Evolutionary conservation across 2,797 vertebrate species (phyloP), one percentile per base, ranked within the genome.

Genomic region (Acanthurus lineatus): DNA sequence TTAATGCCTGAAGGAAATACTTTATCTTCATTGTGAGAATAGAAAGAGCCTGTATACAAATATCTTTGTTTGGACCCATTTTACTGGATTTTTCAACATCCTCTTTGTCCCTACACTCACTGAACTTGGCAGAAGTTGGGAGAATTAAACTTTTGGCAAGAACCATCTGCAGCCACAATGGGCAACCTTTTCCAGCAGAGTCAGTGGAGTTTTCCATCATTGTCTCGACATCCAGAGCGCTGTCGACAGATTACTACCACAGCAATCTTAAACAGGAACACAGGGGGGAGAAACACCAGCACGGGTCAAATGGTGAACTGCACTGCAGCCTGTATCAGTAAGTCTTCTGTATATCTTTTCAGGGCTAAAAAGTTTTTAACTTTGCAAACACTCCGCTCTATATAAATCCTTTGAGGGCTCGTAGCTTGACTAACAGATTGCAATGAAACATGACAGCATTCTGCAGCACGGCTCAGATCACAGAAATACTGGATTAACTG

Each of bases 331-430:
- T 5, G 11, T 56, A 67, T 68, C 63, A 32, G 40, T 42, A 58
- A 56, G 83, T 79, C 71, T 67, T 69, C 28, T 7, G 17, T 45
- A 60, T 16, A 61, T 78, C 47, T 71, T 78, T 69, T 48, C 12
- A 47, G 32, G 20, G 62, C 25, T 51, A 51, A 65, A 35, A 76
- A 44, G 53, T 77, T 70, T 17, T 0, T 6, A 61, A 14, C 75
- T 83, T 69, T 77, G n/a, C 19, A 72, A 84, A 58, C 59, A 68
- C 42, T 64, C 67, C 73, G 71, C 78, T 65, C 76, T 47, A 51
- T 15, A 19, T 58, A 68, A 45, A 62, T 78, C 54, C 69, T 47
- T 0, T 2, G 4, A 57, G 62, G 65, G 32, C 66, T 74, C 9
- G 22, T 9, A 57, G 65, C 60, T 71, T 47, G 38, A 82, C 60